Evolutionary conservation across 1,140 invertebrate species (phyloP).

Genomic region (Leptonema lineaticorne): DNA sequence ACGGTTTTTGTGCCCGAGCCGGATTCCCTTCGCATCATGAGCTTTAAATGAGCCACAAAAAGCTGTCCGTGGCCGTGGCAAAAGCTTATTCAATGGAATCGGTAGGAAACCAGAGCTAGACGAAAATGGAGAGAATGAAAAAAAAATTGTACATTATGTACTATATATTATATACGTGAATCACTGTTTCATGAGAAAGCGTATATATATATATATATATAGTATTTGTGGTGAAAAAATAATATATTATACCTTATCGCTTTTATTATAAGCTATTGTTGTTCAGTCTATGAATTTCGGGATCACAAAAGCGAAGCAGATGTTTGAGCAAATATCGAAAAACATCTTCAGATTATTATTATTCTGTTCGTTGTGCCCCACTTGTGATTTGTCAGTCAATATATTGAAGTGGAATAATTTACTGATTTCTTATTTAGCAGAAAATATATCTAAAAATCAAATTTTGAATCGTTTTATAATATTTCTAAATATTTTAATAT

Average conservation of each 20-base stretch:
- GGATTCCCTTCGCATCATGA: not conserved
- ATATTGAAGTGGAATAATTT: no score
- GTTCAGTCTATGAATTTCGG: not conserved
- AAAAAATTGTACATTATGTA: no score
- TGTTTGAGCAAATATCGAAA: slow-evolving; percentile 23
- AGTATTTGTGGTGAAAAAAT: not conserved
- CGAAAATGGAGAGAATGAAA: no score
- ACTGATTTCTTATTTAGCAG: no score
- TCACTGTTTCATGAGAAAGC: slow-evolving; percentile 12
- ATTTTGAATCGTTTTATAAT: no score
- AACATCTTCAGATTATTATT: slow-evolving; percentile 21
- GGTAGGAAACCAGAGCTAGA: not conserved
- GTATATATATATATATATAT: not conserved
- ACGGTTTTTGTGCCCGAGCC: slow-evolving; percentile 17
- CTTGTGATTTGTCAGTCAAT: no score
- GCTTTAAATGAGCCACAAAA: slow-evolving; percentile 15
- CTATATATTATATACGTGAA: no score
- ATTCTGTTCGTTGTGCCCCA: no score
- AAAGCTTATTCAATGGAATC: not conserved
- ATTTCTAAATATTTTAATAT: no score
- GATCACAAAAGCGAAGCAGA: not conserved
- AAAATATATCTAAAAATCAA: no score
- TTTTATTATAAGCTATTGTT: slow-evolving; percentile 9
- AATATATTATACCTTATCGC: not conserved
- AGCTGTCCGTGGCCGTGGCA: not conserved